These are phyloP conservation scores for Drosophila pandora DNA, from an alignment of 1,140 invertebrate species.

Conservation along the genomic window DNA sequence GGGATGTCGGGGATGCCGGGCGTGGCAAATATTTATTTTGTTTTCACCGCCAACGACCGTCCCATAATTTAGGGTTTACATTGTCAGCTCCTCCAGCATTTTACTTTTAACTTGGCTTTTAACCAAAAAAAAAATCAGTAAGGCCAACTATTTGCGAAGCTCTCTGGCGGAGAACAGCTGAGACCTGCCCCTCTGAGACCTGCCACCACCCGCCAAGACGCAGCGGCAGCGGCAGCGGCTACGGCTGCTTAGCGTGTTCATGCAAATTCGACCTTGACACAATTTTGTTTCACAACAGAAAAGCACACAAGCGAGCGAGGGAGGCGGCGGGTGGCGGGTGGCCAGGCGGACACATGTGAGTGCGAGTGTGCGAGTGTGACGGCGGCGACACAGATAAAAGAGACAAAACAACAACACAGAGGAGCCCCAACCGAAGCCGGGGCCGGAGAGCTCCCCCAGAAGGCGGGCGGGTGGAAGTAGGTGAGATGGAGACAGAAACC, in stretches of 20 bases:
- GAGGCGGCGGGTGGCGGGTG: conserved; percentile 31
- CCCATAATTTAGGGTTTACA: conserved; percentile 62
- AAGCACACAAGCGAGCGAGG: conserved; percentile 75
- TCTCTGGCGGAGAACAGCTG: conserved; percentile 51
- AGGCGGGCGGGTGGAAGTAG: conserved; percentile 19
- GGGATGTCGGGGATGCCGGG: neutral
- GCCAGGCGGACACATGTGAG: conserved; percentile 23
- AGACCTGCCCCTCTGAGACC: neutral
- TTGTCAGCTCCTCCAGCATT: conserved; percentile 36
- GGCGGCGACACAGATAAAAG: conserved; percentile 49
- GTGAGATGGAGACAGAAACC: conserved; percentile 51
- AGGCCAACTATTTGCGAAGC: conserved; percentile 55
- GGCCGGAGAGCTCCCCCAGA: neutral
- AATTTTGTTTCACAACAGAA: conserved; percentile 79
- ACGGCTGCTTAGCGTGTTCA: conserved; percentile 72
- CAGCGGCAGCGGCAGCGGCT: conserved; percentile 4
- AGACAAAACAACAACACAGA: conserved; percentile 11
- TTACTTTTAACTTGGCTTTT: conserved; percentile 1
- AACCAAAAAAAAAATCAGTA: conserved; percentile 8
- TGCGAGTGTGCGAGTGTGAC: conserved; percentile 42
- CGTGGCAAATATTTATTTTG: conserved; percentile 32
- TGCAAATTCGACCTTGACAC: conserved; percentile 81
- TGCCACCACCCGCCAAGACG: neutral
- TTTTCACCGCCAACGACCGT: conserved; percentile 16
- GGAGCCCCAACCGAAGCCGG: too few species aligned